Base-by-base conservation (phyloP, 2,888 invertebrate species). In the Tipula helvola region DNA sequence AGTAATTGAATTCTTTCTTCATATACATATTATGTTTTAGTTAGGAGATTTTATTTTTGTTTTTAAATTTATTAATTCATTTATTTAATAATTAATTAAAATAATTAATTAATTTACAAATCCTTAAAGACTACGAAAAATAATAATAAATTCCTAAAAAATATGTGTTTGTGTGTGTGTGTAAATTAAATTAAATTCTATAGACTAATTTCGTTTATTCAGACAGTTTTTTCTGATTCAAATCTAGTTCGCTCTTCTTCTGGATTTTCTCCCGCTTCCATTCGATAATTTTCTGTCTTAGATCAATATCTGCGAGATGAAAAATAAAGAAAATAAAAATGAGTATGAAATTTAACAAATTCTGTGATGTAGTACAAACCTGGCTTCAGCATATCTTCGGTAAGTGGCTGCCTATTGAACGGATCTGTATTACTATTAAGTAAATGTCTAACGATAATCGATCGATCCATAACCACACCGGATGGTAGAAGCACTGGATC, bases 391-490 rank as follows among this genome's bases (percentile, higher is more conserved):
- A 98, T 97, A 89, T 98, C 97, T 92, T 98, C 98, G 12, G 96
- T 97, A 84, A 99, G 94, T 16, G 97, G 96, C 91, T 98, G 98
- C 87, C 99, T 93, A 92, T 98, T 99, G 93, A 99, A 99, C 0
- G 99, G 99, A 93, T 99, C 99, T 0, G 98, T 99, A 89, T 96
- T 96, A 89, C 98, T 98, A 92, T 99, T 99, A 89, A 99, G 93
- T 90, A 99, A 93, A 92, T 99, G 99, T 88, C 98, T 94, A 90
- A 97, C 94, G 88, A 99, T 99, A 88, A 98, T 97, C 44, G 97
- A 94, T 87, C 98, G 94, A 92, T 99, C 98, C 98, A 99, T 98
- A 36, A 98, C 94, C 89, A 95, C 95, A 87, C 98, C 97, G 88
- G 97, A 97, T 2, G 98, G 98, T 89, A 99, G 93, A 88, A 95